Evolutionary conservation across 1,140 invertebrate genomes (phyloP), one percentile per base, ranked within the genome.

Genomic region (Drosophila ogumai): DNA sequence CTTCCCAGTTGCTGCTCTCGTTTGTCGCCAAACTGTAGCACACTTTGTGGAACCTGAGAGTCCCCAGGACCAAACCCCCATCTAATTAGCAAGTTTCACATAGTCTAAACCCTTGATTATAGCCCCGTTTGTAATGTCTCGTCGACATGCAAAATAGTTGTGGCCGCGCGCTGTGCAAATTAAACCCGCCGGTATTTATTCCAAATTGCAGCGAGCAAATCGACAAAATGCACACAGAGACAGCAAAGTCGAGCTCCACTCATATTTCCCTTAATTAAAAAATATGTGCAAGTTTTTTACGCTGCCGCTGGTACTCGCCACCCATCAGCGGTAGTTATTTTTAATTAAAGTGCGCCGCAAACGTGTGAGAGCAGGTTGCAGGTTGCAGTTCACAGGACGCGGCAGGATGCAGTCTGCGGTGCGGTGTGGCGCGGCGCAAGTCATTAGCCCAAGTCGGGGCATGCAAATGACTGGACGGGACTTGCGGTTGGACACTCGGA

Each of bases 251-350:
- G 9, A 64, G 58, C 36, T 50, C 38, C 57, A 64, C 69, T 84
- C 77, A 75, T 68, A 84, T 79, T 75, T 82, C 67, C 68, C 73
- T 66, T 88, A 82, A 88, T 80, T 87, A 88, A 80, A 88, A 87
- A 80, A 46, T 38, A 58, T 68, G 55, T 49, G 34, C 36, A 44
- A 22, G 61, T 54, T 36, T 60, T 63, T 36, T 19, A 2, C 56
- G 25, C 25, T 34, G 41, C 44, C 19, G 49, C 49, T 32, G 13
- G 19, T 36, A 22, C 32, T 54, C 13, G 32, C 47, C 28, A 50
- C 25, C 43, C 52, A 46, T 32, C 44, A 25, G 63, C 50, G 50
- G 72, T 71, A 80, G 84, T 79, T 87, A 84, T 87, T 87, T 86
- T 87, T 87, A 87, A 87, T 87, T 88, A 84, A 88, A 84, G 61